Base-by-base conservation (phyloP, 2,888 invertebrate genomes). In the Druceiella hillmani region DNA sequence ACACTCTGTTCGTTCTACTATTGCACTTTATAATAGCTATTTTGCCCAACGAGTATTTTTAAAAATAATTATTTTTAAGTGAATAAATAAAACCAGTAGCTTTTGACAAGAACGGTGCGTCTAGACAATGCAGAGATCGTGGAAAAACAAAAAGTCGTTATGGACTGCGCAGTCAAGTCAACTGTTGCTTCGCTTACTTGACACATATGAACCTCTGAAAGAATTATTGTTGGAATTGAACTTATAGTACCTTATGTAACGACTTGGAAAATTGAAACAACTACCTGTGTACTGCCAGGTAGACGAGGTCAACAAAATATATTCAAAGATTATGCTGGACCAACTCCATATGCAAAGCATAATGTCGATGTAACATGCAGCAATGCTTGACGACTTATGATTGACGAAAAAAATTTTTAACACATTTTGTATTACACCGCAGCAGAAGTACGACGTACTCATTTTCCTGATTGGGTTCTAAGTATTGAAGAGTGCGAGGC, bases 311-410 rank as follows among this genome's bases (percentile, higher is more conserved):
- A 9, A 13, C 39, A 39, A 34, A 39, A 34, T n/a, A 7, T 39
- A 12, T 39, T 39, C 25, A 39, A 15, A 33, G 29, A 39, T 39
- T 30, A 16, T n/a, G 29, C 12, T 28, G 34, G 39, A 15, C 34
- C 39, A 11, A 39, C 39, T 29, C 7, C 39, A 28, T 16, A 39
- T 24, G 34, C 39, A 22, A 39, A 35, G 16, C 30, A 36, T 12
- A 36, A 40, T 17, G 31, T 40, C 17, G 31, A 40, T 36, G 40
- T 27, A 14, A 40, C 31, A 7, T 36, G 36, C 17, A 40, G 20
- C 10, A 36, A 32, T 29, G 29, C 28, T 36, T 36, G 30, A 29
- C 30, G 15, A 30, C 35, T 35, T 28, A 33, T 38, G 27, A 17
- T 38, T 33, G 10, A 14, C 16, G 12, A 31, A 37, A n/a, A n/a